A percentile compares a stretch with the other conserved stretches of the same genome.
Evolutionary conservation across 1,140 invertebrate species (phyloP).

Genomic region (Pygmarrhopalites habei): DNA sequence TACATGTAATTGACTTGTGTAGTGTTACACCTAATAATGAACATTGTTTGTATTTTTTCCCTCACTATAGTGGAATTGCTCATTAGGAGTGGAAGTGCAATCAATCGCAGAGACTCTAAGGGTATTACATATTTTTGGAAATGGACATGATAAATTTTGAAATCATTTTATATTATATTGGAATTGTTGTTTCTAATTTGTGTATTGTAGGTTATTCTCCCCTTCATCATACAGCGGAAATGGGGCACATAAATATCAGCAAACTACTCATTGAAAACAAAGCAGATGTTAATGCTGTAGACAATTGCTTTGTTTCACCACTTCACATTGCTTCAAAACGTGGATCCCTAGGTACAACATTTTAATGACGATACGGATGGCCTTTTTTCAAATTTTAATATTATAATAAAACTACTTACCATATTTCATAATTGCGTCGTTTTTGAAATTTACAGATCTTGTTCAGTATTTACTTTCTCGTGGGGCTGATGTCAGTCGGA

Average conservation of each 20-base stretch:
- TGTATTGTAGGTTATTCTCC: slow-evolving; percentile 17
- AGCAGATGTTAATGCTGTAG: slow-evolving; percentile 31
- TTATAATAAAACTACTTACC: background rate
- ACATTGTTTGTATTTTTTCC: too few relatives aligned
- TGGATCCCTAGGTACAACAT: slow-evolving; percentile 14
- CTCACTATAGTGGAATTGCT: slow-evolving; percentile 32
- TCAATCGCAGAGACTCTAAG: slow-evolving; percentile 29
- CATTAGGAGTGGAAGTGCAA: slow-evolving; percentile 21
- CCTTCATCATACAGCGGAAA: slow-evolving; percentile 31
- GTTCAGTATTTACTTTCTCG: slow-evolving; percentile 10
- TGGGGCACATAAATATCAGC: slow-evolving; percentile 28
- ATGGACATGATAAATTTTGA: background rate
- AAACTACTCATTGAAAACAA: slow-evolving; percentile 23
- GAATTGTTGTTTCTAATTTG: background rate
- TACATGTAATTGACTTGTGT: too few relatives aligned
- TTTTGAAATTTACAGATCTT: slow-evolving; percentile 12
- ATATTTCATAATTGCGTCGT: background rate
- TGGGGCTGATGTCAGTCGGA: slow-evolving; percentile 25
- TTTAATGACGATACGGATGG: background rate
- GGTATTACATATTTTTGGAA: slow-evolving; percentile 2
- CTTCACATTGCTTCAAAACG: slow-evolving; percentile 30
- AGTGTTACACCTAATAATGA: too few relatives aligned
- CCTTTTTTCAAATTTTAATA: background rate
- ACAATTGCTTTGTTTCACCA: slow-evolving; percentile 23
- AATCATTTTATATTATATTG: background rate